Base-by-base conservation (phyloP, 2,888 invertebrate genomes). In the Branchipolynoe longqiensis region DNA sequence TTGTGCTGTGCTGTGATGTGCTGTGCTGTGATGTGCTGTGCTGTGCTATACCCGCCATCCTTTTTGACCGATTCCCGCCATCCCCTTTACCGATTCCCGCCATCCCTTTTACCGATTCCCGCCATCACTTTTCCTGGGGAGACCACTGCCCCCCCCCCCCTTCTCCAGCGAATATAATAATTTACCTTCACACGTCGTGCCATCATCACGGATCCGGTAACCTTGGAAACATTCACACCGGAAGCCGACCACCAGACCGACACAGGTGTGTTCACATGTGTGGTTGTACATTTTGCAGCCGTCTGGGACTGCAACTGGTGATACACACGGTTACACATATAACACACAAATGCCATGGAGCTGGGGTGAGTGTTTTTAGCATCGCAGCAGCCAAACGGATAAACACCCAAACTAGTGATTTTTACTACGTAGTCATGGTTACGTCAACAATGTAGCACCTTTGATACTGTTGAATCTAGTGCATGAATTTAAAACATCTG, bases 161-260 rank as follows among this genome's bases (percentile, higher is more conserved):
- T n/a, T n/a, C n/a, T n/a, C n/a, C n/a, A n/a, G n/a, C n/a, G n/a
- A n/a, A n/a, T n/a, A n/a, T n/a, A n/a, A n/a, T n/a, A n/a, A n/a
- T 48, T 58, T 38, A 69, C 69, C 69, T 69, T 69, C 36, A 36
- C 69, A 69, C 2, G 69, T 6, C 14, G 3, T 4, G 12, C n/a
- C n/a, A n/a, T 69, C 69, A 8, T 33, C 69, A 18, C n/a, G 2
- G 0, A 69, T 18, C 2, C 38, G 8, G 69, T 69, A 69, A 31
- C 69, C 69, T 1, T 33, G 69, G 69, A 33, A 31, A 69, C 69
- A 69, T 38, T 38, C n/a, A 69, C 69, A 69, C 22, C 14, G 18
- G 38, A 22, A 36, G 38, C 38, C n/a, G 38, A 36, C 4, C 38
- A 18, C 36, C n/a, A 38, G 14, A 25, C 69, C 38, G 69, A 69